phyloP scores from a whole-genome alignment of 1,140 invertebrate genomes.

The Anastrepha obliqua region DNA sequence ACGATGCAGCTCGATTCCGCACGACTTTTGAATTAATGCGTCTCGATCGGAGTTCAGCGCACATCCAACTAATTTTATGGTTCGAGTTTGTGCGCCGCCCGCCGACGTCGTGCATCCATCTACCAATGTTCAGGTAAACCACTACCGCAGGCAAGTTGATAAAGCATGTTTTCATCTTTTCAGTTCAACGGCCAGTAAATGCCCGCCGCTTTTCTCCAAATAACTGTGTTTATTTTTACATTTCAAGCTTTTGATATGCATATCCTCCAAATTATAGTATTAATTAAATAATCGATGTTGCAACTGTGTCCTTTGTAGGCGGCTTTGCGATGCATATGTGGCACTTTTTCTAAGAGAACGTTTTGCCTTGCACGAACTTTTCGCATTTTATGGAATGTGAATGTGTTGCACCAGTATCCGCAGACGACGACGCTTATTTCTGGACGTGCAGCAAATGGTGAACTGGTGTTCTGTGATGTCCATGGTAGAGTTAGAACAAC shows the following conservation, averaged over 20 bases:
- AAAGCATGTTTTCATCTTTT: not conserved
- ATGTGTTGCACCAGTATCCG: not conserved
- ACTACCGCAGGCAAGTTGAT: slow-evolving; percentile 47
- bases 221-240: not conserved
- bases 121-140: slow-evolving; percentile 37
- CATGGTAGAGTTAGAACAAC: slow-evolving; percentile 27
- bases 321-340: slow-evolving; percentile 15
- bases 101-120: slow-evolving; percentile 50
- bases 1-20: slow-evolving; percentile 49
- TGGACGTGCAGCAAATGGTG: slow-evolving; percentile 54
- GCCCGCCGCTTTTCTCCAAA: slow-evolving; percentile 1
- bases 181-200: not conserved
- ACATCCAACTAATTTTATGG: not conserved
- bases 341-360: not conserved
- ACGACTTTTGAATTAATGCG: not conserved
- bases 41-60: slow-evolving; percentile 38
- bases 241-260: slow-evolving; percentile 32
- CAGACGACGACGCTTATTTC: slow-evolving; percentile 49
- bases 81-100: slow-evolving; percentile 24
- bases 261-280: slow-evolving; percentile 28
- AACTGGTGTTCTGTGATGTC: slow-evolving; percentile 53
- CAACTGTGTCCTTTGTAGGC: slow-evolving; percentile 54
- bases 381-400: slow-evolving; percentile 23
- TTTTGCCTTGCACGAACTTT: slow-evolving; percentile 38
- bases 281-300: slow-evolving; percentile 1